Evolutionary conservation across 37 sponge, comb jelly and placozoan species (phyloP).

Genomic region (Aphrocallistes beatrix): DNA sequence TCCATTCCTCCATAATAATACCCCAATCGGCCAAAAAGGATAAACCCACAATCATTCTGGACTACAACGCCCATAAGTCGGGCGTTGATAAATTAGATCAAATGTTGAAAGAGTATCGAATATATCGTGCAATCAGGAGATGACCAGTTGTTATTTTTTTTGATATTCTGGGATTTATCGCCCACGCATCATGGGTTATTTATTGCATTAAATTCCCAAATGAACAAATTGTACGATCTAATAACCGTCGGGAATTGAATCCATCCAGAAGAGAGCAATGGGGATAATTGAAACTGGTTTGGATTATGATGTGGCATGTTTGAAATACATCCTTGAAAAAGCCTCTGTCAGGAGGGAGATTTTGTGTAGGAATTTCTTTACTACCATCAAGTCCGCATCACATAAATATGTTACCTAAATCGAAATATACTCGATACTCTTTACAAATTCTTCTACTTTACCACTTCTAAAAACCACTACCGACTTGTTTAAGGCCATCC

Average conservation of each 20-base stretch:
- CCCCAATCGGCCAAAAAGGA: not conserved
- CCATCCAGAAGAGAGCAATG: too few relatives aligned
- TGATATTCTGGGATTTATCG: not conserved
- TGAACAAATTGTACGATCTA: not conserved
- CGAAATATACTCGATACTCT: too few relatives aligned
- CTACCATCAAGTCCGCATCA: too few relatives aligned
- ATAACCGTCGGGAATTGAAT: not conserved
- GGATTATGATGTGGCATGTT: too few relatives aligned
- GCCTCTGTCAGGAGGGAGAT: too few relatives aligned
- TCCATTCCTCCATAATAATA: not conserved
- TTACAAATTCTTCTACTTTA: too few relatives aligned
- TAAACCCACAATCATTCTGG: not conserved
- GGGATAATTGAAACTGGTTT: too few relatives aligned
- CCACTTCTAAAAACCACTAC: too few relatives aligned
- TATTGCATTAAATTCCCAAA: not conserved
- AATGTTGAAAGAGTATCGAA: not conserved
- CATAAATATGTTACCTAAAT: too few relatives aligned
- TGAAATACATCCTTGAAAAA: too few relatives aligned
- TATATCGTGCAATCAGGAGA: not conserved
- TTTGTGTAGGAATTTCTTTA: too few relatives aligned
- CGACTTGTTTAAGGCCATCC: too few relatives aligned
- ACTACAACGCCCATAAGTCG: not conserved
- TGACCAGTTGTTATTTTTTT: not conserved
- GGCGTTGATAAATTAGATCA: not conserved
- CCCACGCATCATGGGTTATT: not conserved